phyloP scores from a whole-genome alignment of 2,113 vertebrate species.

The Vimba vimba region DNA sequence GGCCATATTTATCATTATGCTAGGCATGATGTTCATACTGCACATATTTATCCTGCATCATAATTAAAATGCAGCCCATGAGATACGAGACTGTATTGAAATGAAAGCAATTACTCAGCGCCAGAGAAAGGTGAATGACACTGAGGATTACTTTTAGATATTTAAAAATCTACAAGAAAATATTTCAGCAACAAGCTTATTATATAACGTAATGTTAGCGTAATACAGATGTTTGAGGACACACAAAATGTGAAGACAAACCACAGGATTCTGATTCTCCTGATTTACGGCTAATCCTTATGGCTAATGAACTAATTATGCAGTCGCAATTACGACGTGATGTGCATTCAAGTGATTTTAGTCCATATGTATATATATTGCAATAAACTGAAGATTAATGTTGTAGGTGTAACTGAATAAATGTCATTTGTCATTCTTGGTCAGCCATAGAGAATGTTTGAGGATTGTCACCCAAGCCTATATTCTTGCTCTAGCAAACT shows the following conservation, averaged over 20 bases:
- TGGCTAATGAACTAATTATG: not conserved
- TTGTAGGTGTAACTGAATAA: no score
- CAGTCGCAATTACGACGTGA: not conserved
- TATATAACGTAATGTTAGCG: not conserved
- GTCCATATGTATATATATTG: not conserved
- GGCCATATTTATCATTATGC: not conserved
- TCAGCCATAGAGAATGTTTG: not conserved
- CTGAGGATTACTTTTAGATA: conserved; percentile 7
- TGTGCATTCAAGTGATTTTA: not conserved
- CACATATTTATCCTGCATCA: not conserved
- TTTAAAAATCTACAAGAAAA: not conserved
- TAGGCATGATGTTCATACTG: not conserved
- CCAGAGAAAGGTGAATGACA: not conserved
- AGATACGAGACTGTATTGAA: not conserved
- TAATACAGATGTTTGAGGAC: not conserved
- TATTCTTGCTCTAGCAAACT: not conserved
- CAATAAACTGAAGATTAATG: not conserved
- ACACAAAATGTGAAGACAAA: not conserved
- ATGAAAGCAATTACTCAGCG: conserved; percentile 20
- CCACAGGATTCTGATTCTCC: not conserved
- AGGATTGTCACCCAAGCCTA: not conserved
- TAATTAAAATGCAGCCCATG: conserved; percentile 4
- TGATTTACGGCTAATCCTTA: not conserved
- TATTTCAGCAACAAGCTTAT: not conserved
- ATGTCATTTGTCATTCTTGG: not conserved